Base-by-base conservation (phyloP, 2,113 vertebrate genomes). In the Planiliza haematocheilus region DNA sequence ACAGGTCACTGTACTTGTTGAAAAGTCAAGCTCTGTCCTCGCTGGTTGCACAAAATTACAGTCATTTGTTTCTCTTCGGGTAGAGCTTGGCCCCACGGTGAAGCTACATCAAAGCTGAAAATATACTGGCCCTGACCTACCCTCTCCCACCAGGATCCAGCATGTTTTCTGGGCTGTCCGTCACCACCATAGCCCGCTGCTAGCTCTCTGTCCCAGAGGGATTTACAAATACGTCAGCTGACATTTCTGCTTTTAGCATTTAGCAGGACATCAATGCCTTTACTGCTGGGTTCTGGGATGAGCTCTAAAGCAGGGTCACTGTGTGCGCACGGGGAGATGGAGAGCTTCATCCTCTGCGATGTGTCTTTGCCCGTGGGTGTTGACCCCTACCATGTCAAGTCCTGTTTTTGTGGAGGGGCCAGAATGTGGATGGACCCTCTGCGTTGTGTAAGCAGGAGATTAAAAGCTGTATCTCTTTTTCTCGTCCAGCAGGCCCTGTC, bases 211-310 rank as follows among this genome's bases (percentile, higher is more conserved):
- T 79, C 84, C 79, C 86, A 67, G 10, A 60, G 84, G 82, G 84
- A 79, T 66, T 14, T 8, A 20, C 63, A 80, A 78, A 74, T 69
- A 85, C 66, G 63, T 89, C 86, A 74, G 49, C 74, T 81, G 77
- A 87, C 83, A 88, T 86, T 84, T 89, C 85, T 88, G 79, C 88
- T 89, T 90, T 86, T 79, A 81, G 82, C 75, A 80, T 91, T 89
- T 84, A 87, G 74, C 57, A 57, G 79, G 34, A 84, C 83, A 83
- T 88, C 81, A 77, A 55, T 74, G 87, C 78, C 71, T 77, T 79
- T n/a, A 79, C 83, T 64, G 69, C 65, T 79, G 80, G 50, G 17
- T 77, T 83, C 83, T 74, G 82, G 79, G 64, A 68, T 16, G 58
- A 77, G 74, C 77, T 75, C 9, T 59, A 66, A 82, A 82, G 65